A percentile compares a stretch with the other conserved stretches of the same genome.
phyloP scores from a whole-genome alignment of 2,797 vertebrate species.

The Ataeniobius toweri region DNA sequence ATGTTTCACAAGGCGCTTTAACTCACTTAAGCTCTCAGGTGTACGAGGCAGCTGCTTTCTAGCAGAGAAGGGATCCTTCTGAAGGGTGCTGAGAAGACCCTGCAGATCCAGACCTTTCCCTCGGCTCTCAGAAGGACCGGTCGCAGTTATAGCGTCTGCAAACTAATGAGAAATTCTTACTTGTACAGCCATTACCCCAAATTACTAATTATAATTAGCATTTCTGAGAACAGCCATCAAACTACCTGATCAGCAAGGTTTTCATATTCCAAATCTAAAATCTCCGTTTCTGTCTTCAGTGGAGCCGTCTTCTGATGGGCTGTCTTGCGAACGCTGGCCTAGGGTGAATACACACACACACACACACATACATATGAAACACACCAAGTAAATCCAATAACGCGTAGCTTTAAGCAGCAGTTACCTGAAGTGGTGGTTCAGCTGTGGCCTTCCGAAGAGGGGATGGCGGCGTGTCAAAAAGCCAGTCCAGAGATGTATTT shows the following conservation, averaged over 20 bases:
- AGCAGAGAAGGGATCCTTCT: conserved; percentile 84
- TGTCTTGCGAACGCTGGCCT: conserved; percentile 41
- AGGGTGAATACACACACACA: background rate
- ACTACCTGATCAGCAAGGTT: conserved; percentile 74
- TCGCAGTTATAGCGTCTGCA: conserved; percentile 77
- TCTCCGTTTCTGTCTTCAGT: conserved; percentile 38
- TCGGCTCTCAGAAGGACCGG: conserved; percentile 46
- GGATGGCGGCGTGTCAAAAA: conserved; percentile 51
- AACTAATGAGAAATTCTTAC: conserved; percentile 73
- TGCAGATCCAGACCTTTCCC: conserved; percentile 73
- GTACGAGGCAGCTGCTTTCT: conserved; percentile 87
- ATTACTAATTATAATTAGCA: background rate
- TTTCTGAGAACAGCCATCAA: background rate
- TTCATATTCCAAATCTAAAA: conserved; percentile 69
- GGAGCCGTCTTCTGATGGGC: conserved; percentile 15
- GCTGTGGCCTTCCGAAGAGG: conserved; percentile 10
- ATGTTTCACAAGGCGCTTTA: background rate
- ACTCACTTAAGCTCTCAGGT: conserved; percentile 90
- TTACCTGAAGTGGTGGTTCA: conserved; percentile 26
- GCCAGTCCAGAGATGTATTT: conserved; percentile 63
- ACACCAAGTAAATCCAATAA: background rate
- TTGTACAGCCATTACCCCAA: background rate
- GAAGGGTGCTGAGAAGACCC: conserved; percentile 74
- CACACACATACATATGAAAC: background rate
- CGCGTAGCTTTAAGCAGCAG: background rate